Conservation (phyloP, 2,113 vertebrate species). For the Toxotes jaculatrix region DNA sequence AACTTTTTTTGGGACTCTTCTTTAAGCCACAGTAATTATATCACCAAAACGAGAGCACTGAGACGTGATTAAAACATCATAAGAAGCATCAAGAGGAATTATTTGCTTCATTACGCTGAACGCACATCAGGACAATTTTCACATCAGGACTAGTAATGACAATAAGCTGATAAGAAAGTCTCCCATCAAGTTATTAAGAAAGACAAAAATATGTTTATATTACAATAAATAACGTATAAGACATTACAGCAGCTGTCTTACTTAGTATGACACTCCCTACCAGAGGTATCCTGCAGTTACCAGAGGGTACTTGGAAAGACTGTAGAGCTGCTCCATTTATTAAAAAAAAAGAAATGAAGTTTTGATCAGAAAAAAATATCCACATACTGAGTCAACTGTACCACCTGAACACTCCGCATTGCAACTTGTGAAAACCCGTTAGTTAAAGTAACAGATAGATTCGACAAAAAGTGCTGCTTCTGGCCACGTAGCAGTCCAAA, state of each 20-base stretch:
- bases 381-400: background rate
- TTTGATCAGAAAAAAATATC: background rate
- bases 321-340: background rate
- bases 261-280: background rate
- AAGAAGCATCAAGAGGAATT: constrained; percentile 42
- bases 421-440: too few relatives aligned
- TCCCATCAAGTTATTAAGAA: background rate
- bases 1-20: background rate
- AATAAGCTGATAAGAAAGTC: background rate
- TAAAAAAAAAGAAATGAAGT: background rate
- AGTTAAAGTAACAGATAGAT: background rate
- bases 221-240: background rate
- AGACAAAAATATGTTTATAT: background rate
- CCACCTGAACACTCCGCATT: background rate
- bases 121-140: constrained; percentile 13
- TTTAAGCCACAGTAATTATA: constrained; percentile 6
- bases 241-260: background rate
- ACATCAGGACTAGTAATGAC: constrained; percentile 12
- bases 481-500: too few relatives aligned
- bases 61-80: constrained; percentile 55
- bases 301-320: background rate
- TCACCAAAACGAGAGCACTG: constrained; percentile 7
- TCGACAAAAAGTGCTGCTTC: too few relatives aligned
- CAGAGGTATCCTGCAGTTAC: background rate
- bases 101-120: constrained; percentile 47